Percentiles rank a stretch among this genome's conserved stretches.
phyloP scores from a whole-genome alignment of 2,888 invertebrate genomes.

The Andrena dorsata region DNA sequence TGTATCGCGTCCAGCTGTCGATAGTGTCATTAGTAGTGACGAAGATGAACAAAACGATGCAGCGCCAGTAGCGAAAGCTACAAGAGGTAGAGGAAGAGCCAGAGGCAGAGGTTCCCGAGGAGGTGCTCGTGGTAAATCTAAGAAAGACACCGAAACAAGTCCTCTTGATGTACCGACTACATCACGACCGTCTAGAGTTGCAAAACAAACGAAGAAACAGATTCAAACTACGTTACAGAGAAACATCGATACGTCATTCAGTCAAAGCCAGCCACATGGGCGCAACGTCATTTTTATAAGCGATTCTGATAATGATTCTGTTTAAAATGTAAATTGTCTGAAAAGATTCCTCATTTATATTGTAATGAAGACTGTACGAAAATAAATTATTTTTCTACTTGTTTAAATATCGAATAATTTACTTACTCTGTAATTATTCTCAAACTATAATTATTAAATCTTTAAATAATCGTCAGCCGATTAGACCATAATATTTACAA shows the following conservation, averaged over 20 bases:
- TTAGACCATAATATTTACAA: background rate
- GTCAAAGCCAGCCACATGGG: background rate
- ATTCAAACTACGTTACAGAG: background rate
- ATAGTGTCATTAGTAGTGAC: conserved; percentile 10
- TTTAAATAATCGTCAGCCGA: background rate
- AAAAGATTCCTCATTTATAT: background rate
- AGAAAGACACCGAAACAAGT: background rate
- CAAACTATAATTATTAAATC: background rate
- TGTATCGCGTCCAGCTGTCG: background rate
- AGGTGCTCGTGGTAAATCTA: conserved; percentile 36
- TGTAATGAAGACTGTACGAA: background rate
- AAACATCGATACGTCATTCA: background rate
- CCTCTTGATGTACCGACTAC: background rate
- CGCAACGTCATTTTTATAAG: background rate
- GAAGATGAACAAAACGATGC: conserved; percentile 31
- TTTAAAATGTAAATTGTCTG: conserved; percentile 20
- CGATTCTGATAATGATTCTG: conserved; percentile 49
- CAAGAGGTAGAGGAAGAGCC: conserved; percentile 44
- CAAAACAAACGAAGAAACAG: conserved; percentile 9
- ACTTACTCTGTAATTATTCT: background rate
- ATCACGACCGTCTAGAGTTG: background rate
- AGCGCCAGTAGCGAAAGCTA: conserved; percentile 29
- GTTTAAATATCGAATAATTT: background rate
- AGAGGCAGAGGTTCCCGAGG: conserved; percentile 50
- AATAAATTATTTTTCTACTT: conserved; percentile 25